These are phyloP conservation scores for Ectemnius continuus DNA, from an alignment of 2,888 invertebrate genomes.

Conservation along the genomic window DNA sequence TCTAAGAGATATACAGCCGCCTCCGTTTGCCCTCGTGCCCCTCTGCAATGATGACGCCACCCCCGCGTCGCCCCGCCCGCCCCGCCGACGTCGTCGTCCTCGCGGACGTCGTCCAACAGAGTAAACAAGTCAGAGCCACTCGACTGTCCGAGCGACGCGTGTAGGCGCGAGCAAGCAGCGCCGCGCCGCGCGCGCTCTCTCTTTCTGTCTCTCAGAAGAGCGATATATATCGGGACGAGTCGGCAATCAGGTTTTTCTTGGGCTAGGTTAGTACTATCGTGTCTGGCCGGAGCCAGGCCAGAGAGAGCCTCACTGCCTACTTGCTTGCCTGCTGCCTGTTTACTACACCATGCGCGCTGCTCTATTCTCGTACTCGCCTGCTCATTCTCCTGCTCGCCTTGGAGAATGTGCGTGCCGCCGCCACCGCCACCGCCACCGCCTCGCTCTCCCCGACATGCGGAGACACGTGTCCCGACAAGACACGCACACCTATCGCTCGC, in stretches of 20 bases:
- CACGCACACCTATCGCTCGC: background rate
- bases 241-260: conserved; percentile 46
- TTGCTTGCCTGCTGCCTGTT: conserved; percentile 24
- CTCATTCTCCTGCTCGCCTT: conserved; percentile 15
- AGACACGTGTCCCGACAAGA: background rate
- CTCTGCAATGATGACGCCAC: background rate
- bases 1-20: background rate
- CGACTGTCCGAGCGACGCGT: background rate
- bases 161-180: conserved; percentile 21
- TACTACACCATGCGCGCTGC: conserved; percentile 32
- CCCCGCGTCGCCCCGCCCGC: background rate
- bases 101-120: background rate
- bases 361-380: conserved; percentile 48
- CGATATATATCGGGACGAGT: conserved; percentile 22
- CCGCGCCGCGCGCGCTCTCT: background rate
- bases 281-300: conserved; percentile 12
- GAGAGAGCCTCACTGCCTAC: background rate
- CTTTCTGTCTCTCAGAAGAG: background rate
- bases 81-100: conserved; percentile 2
- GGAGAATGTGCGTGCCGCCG: background rate
- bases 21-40: background rate
- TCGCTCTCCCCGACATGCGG: too few relatives aligned
- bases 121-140: background rate
- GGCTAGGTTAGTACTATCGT: conserved; percentile 51
- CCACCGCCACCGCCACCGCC: too few relatives aligned